Evolutionary conservation across 2,888 invertebrate genomes (phyloP).

Genomic region (Argynnis bischoffii): DNA sequence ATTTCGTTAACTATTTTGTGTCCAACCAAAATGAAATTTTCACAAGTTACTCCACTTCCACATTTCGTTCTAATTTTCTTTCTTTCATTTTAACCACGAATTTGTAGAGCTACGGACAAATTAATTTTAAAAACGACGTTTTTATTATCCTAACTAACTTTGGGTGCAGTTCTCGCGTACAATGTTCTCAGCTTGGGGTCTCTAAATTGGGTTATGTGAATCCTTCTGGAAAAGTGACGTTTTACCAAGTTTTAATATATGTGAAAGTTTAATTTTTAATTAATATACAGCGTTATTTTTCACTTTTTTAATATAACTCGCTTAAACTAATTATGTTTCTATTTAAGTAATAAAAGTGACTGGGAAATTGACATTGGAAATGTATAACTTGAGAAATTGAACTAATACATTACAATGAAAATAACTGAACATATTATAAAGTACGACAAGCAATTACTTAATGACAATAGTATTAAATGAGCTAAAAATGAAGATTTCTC

Average conservation of each 20-base stretch:
- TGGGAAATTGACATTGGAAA: no score
- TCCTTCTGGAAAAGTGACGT: conserved; percentile 11
- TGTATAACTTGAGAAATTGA: no score
- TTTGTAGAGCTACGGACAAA: conserved; percentile 32
- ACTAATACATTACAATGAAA: no score
- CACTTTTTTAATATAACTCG: no score
- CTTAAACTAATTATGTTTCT: no score
- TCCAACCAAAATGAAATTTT: conserved; percentile 58
- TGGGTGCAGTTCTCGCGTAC: conserved; percentile 12
- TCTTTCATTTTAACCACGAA: conserved; percentile 43
- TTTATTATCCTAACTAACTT: conserved; percentile 29
- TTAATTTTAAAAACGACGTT: conserved; percentile 36
- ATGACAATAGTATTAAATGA: no score
- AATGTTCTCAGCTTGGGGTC: conserved; percentile 8
- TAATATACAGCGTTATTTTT: no score
- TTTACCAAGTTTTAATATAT: not conserved
- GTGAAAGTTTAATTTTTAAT: no score
- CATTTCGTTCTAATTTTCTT: conserved; percentile 50
- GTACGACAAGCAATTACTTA: no score
- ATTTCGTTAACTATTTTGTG: conserved; percentile 74
- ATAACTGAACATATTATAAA: no score
- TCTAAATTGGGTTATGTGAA: conserved; percentile 13
- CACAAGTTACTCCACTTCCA: conserved; percentile 49
- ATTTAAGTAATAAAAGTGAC: no score
- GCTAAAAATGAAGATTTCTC: no score